phyloP scores from a whole-genome alignment of 2,888 invertebrate species.

The Ariolimax columbianus region DNA sequence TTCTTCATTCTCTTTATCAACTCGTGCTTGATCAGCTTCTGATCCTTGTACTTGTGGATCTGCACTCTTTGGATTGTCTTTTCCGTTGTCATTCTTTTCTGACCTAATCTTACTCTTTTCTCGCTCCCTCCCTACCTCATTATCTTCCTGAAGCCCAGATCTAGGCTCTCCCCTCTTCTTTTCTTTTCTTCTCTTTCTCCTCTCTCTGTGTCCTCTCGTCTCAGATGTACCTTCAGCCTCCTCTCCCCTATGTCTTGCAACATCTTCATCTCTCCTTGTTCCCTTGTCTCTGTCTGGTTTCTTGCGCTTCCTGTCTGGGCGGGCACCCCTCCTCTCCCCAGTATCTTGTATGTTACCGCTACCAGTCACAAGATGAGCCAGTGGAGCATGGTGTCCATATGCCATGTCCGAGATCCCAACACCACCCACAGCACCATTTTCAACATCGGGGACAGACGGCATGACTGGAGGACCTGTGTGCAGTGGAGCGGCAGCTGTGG shows the following conservation, averaged over 20 bases:
- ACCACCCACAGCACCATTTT: slow-evolving; percentile 51
- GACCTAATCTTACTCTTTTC: not conserved
- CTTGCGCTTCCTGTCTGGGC: slow-evolving; percentile 31
- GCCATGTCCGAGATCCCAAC: slow-evolving; percentile 32
- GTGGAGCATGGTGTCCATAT: not conserved
- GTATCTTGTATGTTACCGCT: not conserved
- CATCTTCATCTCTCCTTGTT: slow-evolving; percentile 2
- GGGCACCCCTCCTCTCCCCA: not conserved
- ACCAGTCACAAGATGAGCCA: not conserved
- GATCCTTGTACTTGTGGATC: no score
- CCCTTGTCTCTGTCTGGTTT: not conserved
- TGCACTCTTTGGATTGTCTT: not conserved
- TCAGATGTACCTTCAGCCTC: slow-evolving; percentile 12
- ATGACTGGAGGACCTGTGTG: not conserved
- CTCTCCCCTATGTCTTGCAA: not conserved
- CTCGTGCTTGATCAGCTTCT: not conserved
- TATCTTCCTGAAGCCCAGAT: not conserved
- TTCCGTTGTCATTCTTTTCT: not conserved
- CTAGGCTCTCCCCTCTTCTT: slow-evolving; percentile 8
- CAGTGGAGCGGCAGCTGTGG: not conserved
- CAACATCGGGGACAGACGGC: not conserved
- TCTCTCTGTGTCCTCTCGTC: slow-evolving; percentile 23
- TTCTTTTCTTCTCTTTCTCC: slow-evolving; percentile 27
- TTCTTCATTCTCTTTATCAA: not conserved
- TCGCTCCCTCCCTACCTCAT: not conserved